Evolutionary conservation across 1,140 invertebrate species (phyloP).

Genomic region (Lerema accius): DNA sequence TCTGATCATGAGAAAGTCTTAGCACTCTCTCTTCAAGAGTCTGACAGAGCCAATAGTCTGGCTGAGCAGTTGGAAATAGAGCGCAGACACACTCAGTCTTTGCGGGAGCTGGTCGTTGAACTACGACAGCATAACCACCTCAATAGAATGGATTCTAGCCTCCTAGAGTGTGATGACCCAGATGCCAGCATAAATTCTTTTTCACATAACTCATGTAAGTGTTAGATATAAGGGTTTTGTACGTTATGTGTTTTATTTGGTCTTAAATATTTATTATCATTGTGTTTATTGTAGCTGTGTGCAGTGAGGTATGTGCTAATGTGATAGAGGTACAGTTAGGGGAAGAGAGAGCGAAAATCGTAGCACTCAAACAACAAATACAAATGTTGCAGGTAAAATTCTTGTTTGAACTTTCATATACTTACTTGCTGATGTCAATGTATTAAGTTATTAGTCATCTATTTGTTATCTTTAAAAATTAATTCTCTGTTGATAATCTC

Average conservation of each 20-base stretch:
- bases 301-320: slow-evolving; percentile 70
- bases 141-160: slow-evolving; percentile 59
- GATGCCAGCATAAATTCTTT: slow-evolving; percentile 63
- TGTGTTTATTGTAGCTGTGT: slow-evolving; percentile 54
- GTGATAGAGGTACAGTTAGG: slow-evolving; percentile 53
- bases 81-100: slow-evolving; percentile 41
- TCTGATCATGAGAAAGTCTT: slow-evolving; percentile 67
- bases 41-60: slow-evolving; percentile 42
- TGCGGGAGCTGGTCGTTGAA: slow-evolving; percentile 61
- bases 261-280: slow-evolving; percentile 21
- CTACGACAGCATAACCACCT: slow-evolving; percentile 60
- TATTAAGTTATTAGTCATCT: too few relatives aligned
- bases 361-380: slow-evolving; percentile 60
- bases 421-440: too few relatives aligned
- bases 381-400: slow-evolving; percentile 59
- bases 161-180: slow-evolving; percentile 68
- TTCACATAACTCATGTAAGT: slow-evolving; percentile 63
- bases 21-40: slow-evolving; percentile 55
- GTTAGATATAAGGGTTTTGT: neutral
- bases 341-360: slow-evolving; percentile 70
- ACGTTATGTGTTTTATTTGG: slow-evolving; percentile 3
- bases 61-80: slow-evolving; percentile 59
- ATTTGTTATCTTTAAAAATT: too few relatives aligned
- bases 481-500: too few relatives aligned
- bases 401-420: too few relatives aligned